Evolutionary conservation across 1,140 invertebrate species (phyloP).

Genomic region (Leucophenga varia): DNA sequence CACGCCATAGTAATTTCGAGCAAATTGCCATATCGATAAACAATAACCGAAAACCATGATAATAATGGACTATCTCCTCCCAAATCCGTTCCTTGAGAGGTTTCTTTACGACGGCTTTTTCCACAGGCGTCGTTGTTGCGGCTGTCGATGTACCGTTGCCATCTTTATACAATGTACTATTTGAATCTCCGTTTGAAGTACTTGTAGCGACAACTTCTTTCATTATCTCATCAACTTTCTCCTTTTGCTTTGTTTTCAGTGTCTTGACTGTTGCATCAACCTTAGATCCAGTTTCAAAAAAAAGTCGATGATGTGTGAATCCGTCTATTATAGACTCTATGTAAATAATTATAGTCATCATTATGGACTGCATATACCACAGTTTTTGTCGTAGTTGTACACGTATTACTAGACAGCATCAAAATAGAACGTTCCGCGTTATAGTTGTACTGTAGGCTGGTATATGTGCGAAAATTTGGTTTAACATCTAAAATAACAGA

Average conservation of each 20-base stretch:
- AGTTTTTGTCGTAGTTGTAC: too few relatives aligned
- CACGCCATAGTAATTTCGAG: conserved; percentile 70
- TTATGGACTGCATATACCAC: too few relatives aligned
- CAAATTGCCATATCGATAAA: conserved; percentile 89
- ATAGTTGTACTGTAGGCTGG: too few relatives aligned
- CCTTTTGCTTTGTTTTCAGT: conserved; percentile 71
- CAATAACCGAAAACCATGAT: conserved; percentile 92
- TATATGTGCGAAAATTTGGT: too few relatives aligned
- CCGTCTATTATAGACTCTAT: too few relatives aligned
- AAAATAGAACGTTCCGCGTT: too few relatives aligned
- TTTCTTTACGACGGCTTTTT: conserved; percentile 61
- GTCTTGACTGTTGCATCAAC: conserved; percentile 82
- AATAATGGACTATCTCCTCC: conserved; percentile 88
- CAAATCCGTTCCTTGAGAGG: conserved; percentile 72
- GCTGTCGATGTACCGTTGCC: conserved; percentile 1
- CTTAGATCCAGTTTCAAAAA: too few relatives aligned
- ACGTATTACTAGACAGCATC: too few relatives aligned
- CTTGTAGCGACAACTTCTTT: conserved; percentile 10
- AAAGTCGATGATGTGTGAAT: too few relatives aligned
- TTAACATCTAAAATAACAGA: too few relatives aligned
- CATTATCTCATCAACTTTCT: conserved; percentile 58
- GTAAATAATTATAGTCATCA: too few relatives aligned
- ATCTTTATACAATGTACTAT: background rate
- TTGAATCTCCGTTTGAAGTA: too few relatives aligned
- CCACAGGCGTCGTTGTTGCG: background rate